Base-by-base conservation (phyloP, 1,140 invertebrate species). In the Liolophura sinensis region DNA sequence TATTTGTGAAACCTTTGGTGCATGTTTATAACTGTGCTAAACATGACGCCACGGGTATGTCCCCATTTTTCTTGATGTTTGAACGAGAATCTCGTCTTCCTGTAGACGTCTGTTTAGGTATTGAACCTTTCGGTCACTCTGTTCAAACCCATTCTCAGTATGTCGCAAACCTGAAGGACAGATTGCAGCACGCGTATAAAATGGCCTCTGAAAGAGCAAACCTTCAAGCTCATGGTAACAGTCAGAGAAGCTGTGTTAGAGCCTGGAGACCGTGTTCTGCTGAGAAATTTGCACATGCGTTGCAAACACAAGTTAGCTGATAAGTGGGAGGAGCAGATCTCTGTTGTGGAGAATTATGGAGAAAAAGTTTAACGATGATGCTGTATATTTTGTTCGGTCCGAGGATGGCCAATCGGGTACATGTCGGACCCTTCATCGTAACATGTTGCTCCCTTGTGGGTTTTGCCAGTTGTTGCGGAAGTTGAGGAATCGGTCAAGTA, bases 11-110 rank as follows among this genome's bases (percentile, higher is more conserved):
- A 31, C 31, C 61, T 7, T 59, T 71, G 22, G 58, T 64, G 3
- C 65, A 71, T 64, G 69, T 61, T 1, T 71, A 71, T 27, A 71
- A 64, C 48, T 68, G 49, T 51, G 64, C 64, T 12, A 40, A 16
- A n/a, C 64, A 71, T 56, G 61, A 71, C 0, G 25, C 60, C 20
- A 68, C 69, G 12, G 61, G 57, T 40, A 52, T 54, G 46, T 63
- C 65, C 7, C 65, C 64, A 6, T 67, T 55, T 49, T 56, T 12
- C 15, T 24, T 71, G 4, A 71, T 71, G 70, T 71, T 69, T 55
- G 65, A 67, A 6, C 40, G 69, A 55, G 49, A 60, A 25, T 62
- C 69, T 20, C 20, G 62, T 3, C 52, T 69, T 16, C 46, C 70
- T 4, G 20, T 69, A 3, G 70, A 72, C 55, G n/a, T n/a, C n/a